A percentile compares a stretch with the other conserved stretches of the same genome.
Conservation (phyloP, 2,797 vertebrate species). For the Limnodromus scolopaceus region DNA sequence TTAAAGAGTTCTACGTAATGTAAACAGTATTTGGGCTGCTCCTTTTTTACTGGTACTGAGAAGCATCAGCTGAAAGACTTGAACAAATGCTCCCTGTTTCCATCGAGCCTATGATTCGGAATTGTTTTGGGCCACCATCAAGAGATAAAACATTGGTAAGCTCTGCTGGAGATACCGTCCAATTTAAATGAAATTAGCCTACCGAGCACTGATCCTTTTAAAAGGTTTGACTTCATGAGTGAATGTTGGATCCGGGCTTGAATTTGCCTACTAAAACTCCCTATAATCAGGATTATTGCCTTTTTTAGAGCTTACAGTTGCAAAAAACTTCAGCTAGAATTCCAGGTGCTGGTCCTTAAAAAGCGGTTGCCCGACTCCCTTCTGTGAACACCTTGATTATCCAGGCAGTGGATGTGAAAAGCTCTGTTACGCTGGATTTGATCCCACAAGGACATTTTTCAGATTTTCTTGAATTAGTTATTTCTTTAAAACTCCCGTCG, state of each 20-base stretch:
- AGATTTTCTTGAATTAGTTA: neutral
- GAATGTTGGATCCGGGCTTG: neutral
- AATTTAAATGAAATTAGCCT: slow-evolving; percentile 60
- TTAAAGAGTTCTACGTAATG: neutral
- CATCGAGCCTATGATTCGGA: neutral
- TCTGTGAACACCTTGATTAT: neutral
- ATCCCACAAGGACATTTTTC: neutral
- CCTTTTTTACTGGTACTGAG: neutral
- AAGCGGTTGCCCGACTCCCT: neutral
- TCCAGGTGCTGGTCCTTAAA: slow-evolving; percentile 29
- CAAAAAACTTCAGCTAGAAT: neutral
- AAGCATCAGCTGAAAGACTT: neutral
- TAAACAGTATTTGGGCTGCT: neutral
- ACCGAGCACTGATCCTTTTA: slow-evolving; percentile 35
- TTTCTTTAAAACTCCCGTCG: neutral
- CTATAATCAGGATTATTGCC: slow-evolving; percentile 26
- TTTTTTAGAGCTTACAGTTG: slow-evolving; percentile 6
- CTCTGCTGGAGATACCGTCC: slow-evolving; percentile 50
- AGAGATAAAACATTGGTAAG: slow-evolving; percentile 10
- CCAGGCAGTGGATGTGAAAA: neutral
- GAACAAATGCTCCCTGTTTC: neutral
- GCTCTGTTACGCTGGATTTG: rapidly evolving
- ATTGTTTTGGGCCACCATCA: slow-evolving; percentile 21
- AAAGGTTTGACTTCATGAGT: slow-evolving; percentile 13
- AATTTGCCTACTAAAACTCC: slow-evolving; percentile 29